A percentile compares a stretch with the other conserved stretches of the same genome.
Conservation (phyloP, 2,113 vertebrate genomes). For the Montifringilla adamsi region DNA sequence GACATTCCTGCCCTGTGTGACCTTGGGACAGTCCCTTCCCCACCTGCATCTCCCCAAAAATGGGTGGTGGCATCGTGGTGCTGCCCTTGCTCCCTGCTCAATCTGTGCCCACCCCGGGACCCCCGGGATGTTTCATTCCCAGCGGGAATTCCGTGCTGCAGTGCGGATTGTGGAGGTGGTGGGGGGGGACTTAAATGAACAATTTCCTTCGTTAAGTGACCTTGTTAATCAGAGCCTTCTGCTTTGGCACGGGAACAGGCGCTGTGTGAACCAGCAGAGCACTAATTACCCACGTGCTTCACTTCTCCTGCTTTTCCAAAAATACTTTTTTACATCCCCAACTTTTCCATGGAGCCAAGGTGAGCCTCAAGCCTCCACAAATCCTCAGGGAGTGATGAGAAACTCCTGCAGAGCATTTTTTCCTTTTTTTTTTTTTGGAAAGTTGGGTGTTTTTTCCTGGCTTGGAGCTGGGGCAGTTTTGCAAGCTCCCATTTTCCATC, state of each 20-base stretch:
- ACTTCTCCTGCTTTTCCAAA: neutral
- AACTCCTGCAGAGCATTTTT: neutral
- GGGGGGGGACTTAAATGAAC: neutral
- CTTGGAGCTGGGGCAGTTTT: neutral
- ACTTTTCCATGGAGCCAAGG: neutral
- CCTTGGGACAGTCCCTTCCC: neutral
- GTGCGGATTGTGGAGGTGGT: neutral
- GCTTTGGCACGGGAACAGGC: neutral
- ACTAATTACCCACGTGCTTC: neutral
- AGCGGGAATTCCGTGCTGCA: neutral
- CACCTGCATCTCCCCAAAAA: rapidly evolving
- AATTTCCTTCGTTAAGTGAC: conserved; percentile 3
- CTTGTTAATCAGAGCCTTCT: neutral
- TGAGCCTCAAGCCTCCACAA: neutral
- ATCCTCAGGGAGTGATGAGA: neutral
- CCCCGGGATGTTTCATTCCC: neutral
- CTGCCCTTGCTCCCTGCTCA: neutral
- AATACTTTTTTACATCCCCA: neutral
- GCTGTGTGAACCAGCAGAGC: neutral
- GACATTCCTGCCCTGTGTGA: rapidly evolving
- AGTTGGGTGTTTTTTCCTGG: rapidly evolving
- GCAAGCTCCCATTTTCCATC: rapidly evolving
- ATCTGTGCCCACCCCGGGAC: rapidly evolving
- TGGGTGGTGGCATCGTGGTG: rapidly evolving
- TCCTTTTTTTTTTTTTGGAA: neutral